Base-by-base conservation (phyloP, 2,797 vertebrate genomes). In the Malacoctenus gilli region DNA sequence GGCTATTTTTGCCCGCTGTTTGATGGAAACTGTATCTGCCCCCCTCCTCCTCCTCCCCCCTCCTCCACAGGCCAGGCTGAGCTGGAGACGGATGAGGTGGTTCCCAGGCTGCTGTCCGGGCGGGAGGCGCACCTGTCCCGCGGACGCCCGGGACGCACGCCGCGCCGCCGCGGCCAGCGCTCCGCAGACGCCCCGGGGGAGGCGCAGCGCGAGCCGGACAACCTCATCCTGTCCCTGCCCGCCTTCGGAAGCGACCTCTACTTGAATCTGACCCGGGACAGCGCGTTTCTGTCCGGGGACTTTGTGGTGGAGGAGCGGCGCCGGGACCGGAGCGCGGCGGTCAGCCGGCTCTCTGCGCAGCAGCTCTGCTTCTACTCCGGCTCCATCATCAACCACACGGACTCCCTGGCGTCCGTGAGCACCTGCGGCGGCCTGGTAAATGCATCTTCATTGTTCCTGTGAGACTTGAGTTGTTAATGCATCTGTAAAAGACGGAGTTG, bases 391-490 rank as follows among this genome's bases (percentile, higher is more conserved):
- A 94, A 95, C 86, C 92, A 91, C 68, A 93, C 87, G 0, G 87
- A 86, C 71, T 96, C 96, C 37, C 87, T 93, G 62, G 95, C 89
- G 59, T 94, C 95, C 0, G 40, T 98, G 79, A 96, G 93, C 87
- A 89, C 92, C 72, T 98, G 95, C 60, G 90, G 90, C 23, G 96
- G 96, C 86, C 93, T 97, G 96, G 95, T 96, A 91, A 91, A 77
- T 76, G 22, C 39, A 31, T 41, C 31, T 62, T 48, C 10, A 11
- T 15, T 59, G 38, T 58, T 21, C 18, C 12, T 23, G 16, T 35
- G 16, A 11, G n/a, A 59, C 38, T 58, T 23, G 62, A 48, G 34
- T 15, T 54, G 39, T 61, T 28, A 34, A 67, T 38, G 30, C 32
- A 32, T 58, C 47, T 11, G n/a, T n/a, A 9, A 1, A 34, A 41